These are phyloP conservation scores for Drosophila longiperda DNA, from an alignment of 2,888 invertebrate genomes.

Conservation along the genomic window DNA sequence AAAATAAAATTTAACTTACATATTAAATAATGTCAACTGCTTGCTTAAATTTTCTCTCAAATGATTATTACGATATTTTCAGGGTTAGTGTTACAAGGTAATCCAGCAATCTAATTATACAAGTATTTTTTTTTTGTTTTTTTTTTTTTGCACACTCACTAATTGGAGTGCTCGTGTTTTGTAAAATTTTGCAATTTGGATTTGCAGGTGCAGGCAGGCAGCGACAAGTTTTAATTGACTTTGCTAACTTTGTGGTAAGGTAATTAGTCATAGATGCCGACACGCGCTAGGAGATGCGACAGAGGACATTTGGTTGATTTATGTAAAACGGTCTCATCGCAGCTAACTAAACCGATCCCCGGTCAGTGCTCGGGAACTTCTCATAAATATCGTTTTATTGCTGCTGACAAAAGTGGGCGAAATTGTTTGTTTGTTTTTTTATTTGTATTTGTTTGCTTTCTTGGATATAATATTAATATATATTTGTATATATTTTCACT, in stretches of 20 bases:
- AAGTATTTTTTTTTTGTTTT: not conserved
- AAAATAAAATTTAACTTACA: not conserved
- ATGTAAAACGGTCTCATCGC: constrained; percentile 54
- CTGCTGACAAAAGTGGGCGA: constrained; percentile 62
- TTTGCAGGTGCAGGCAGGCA: constrained; percentile 56
- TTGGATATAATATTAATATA: constrained; percentile 70
- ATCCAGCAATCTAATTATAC: constrained; percentile 20
- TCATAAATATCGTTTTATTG: constrained; percentile 77
- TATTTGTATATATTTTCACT: constrained; percentile 55
- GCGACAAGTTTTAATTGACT: constrained; percentile 73
- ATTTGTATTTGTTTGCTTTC: constrained; percentile 32
- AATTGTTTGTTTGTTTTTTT: constrained; percentile 41
- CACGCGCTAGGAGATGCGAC: constrained; percentile 21
- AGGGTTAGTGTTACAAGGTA: not conserved
- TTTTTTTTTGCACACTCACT: constrained; percentile 6
- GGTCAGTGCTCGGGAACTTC: constrained; percentile 31
- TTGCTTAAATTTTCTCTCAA: not conserved
- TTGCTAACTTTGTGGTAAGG: constrained; percentile 48
- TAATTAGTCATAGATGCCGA: constrained; percentile 66
- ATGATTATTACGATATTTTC: not conserved
- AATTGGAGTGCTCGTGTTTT: constrained; percentile 36
- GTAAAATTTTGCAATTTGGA: constrained; percentile 51
- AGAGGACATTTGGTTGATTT: constrained; percentile 69
- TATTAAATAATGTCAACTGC: not conserved
- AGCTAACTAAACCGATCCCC: constrained; percentile 28